Evolutionary conservation across 2,888 invertebrate species (phyloP).

Genomic region (Coelopa pilipes): DNA sequence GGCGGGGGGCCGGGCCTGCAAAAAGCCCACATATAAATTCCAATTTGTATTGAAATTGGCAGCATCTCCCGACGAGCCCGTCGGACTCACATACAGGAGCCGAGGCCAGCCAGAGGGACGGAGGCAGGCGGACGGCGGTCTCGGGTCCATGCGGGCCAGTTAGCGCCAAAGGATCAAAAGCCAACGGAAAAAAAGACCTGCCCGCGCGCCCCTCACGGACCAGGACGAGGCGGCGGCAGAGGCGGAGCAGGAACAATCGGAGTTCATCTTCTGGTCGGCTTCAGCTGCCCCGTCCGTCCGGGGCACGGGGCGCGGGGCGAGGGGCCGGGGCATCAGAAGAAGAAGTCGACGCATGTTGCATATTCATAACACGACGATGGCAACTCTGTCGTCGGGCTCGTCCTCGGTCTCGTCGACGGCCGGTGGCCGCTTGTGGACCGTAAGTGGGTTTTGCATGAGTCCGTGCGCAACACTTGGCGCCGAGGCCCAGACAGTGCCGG

Average conservation of each 20-base stretch:
- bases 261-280: neutral
- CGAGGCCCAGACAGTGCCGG: neutral
- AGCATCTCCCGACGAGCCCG: conserved; percentile 36
- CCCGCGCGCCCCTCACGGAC: neutral
- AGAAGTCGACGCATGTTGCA: conserved; percentile 1
- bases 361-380: conserved; percentile 15
- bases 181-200: neutral
- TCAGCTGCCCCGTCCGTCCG: neutral
- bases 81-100: neutral
- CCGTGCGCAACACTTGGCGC: neutral
- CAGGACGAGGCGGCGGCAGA: neutral
- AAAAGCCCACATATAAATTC: conserved; percentile 33
- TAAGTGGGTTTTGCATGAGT: neutral
- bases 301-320: neutral
- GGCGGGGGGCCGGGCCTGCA: neutral
- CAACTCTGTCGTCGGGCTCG: neutral
- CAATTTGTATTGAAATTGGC: conserved; percentile 43
- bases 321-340: neutral
- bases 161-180: neutral
- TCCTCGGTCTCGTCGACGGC: neutral
- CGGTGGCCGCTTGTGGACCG: neutral
- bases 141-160: neutral
- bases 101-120: neutral
- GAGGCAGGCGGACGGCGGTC: neutral
- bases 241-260: neutral